Percentiles rank a stretch among this genome's conserved stretches.
These are phyloP conservation scores for Microplitis deprimator DNA, from an alignment of 2,888 invertebrate species.

Conservation along the genomic window DNA sequence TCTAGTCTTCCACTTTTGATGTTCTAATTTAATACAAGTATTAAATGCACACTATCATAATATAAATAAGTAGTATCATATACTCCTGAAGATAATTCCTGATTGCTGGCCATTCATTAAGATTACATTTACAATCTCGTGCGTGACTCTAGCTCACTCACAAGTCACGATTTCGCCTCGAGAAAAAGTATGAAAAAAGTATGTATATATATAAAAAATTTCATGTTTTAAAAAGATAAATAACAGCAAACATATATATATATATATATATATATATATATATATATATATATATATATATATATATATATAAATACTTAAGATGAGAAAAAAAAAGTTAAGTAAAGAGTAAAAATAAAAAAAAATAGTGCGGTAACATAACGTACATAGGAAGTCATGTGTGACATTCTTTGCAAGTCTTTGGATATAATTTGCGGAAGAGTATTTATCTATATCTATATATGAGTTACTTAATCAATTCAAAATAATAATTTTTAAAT, in stretches of 20 bases:
- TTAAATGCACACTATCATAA: neutral
- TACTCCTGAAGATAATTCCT: slow-evolving; percentile 42
- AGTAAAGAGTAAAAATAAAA: neutral
- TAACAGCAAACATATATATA: neutral
- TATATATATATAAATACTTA: neutral
- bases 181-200: neutral
- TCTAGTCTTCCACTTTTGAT: neutral
- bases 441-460: neutral
- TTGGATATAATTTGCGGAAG: slow-evolving; percentile 9
- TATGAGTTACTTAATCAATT: neutral
- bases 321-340: neutral
- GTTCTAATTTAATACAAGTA: neutral
- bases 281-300: neutral
- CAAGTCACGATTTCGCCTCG: slow-evolving; percentile 1
- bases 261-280: neutral
- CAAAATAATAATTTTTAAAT: neutral
- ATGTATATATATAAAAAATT: too few species aligned
- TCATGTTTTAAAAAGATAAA: neutral
- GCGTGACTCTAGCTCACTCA: slow-evolving; percentile 30
- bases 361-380: neutral
- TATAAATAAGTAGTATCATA: neutral
- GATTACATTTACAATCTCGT: slow-evolving; percentile 31
- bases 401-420: slow-evolving; percentile 6
- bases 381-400: slow-evolving; percentile 14
- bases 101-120: slow-evolving; percentile 49